Base-by-base conservation (phyloP, 2,888 invertebrate genomes). In the Lasiommata megera region DNA sequence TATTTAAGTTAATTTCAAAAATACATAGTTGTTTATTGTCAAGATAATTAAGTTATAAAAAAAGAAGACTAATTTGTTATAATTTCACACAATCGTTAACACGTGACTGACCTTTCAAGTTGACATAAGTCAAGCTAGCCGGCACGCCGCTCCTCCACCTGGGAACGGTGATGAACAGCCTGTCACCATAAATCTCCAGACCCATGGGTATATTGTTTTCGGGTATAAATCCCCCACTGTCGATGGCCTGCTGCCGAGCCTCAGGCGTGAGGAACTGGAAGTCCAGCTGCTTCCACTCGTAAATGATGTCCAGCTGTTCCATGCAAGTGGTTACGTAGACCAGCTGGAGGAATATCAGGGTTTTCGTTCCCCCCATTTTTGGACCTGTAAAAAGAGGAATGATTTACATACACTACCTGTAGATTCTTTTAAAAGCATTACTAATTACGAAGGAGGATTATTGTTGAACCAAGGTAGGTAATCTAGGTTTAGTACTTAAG, bases 131-230 rank as follows among this genome's bases (percentile, higher is more conserved):
- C 75, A 96, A 89, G 61, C 94, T 94, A 18, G 95, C 93, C 0
- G 95, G 94, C 17, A 96, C 94, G 8, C 96, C 96, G 16, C 82
- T 74, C 69, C 92, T 93, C 96, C 96, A 96, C 66, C 95, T 92
- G 1, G 95, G 95, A 52, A 96, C 92, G 0, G 95, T 94, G 12
- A 96, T 80, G 72, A 96, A 96, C 64, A 96, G 77, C 63, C 94
- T 91, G 63, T 94, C 92, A 41, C 89, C 92, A 66, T 93, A 93
- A 9, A 95, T 93, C 79, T 96, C 96, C 65, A 96, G 66, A 0
- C 96, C 95, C 74, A 95, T 92, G 0, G 96, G 96, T 18, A 96
- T 88, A 63, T 94, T 95, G 76, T 94, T 94, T 72, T 93, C 93
- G 8, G 93, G 94, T 36, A 95, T 92, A 70, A 94, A 96, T 61